phyloP scores from a whole-genome alignment of 2,888 invertebrate species.

The Brenthis ino region DNA sequence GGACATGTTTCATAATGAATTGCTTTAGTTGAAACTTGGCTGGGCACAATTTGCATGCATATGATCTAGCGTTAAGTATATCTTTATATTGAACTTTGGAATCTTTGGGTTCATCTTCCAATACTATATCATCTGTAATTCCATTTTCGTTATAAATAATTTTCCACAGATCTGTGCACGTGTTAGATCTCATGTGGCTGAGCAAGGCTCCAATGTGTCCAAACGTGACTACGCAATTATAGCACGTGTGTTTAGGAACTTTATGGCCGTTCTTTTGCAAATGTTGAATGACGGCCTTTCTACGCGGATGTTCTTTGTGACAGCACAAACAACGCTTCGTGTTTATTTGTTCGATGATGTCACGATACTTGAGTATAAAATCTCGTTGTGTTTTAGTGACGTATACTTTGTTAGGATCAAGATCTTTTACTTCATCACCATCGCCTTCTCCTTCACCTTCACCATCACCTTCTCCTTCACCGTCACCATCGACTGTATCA shows the following conservation, averaged over 20 bases:
- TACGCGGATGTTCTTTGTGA: constrained; percentile 71
- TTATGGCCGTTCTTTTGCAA: constrained; percentile 79
- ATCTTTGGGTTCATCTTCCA: constrained; percentile 69
- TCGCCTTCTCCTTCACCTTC: constrained; percentile 7
- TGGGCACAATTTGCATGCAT: constrained; percentile 76
- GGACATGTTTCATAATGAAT: constrained; percentile 78
- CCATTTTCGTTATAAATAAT: constrained; percentile 77
- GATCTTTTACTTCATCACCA: constrained; percentile 50
- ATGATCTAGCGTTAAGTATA: constrained; percentile 77
- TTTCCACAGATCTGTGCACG: constrained; percentile 77
- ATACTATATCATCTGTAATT: constrained; percentile 73
- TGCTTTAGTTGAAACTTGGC: constrained; percentile 79
- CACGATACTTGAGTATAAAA: constrained; percentile 71
- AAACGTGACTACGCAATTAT: constrained; percentile 83
- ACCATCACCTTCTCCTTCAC: neutral
- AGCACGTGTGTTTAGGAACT: constrained; percentile 84
- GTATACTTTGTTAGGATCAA: constrained; percentile 68
- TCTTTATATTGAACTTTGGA: constrained; percentile 74
- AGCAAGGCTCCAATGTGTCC: constrained; percentile 77
- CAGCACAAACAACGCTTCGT: constrained; percentile 77
- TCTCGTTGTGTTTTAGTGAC: constrained; percentile 74
- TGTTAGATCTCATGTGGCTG: constrained; percentile 78
- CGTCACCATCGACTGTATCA: constrained; percentile 56
- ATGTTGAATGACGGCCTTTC: constrained; percentile 79
- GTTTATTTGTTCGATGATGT: constrained; percentile 76